Percentiles rank a stretch among this genome's conserved stretches.
Evolutionary conservation across 1,140 invertebrate species (phyloP).

Genomic region (Lepidurus apus): DNA sequence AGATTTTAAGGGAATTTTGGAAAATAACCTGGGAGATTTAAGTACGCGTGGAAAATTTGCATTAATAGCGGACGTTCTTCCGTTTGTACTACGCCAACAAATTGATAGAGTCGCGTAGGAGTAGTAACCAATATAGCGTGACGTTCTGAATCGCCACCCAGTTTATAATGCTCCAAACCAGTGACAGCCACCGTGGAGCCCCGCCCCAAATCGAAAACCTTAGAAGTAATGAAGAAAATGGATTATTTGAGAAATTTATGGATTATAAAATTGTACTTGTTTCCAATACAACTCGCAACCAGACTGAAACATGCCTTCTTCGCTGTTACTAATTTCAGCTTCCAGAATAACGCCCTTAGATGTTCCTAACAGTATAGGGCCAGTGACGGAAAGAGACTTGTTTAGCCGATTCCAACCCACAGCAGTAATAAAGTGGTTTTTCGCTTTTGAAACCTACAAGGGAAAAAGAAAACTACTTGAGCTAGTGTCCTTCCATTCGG

Average conservation of each 20-base stretch:
- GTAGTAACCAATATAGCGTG: conserved; percentile 78
- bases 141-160: conserved; percentile 58
- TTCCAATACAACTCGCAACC: conserved; percentile 77
- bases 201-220: conserved; percentile 83
- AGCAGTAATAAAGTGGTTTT: conserved; percentile 79
- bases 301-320: conserved; percentile 71
- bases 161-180: conserved; percentile 73
- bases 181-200: conserved; percentile 69
- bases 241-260: conserved; percentile 6
- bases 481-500: not conserved
- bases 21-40: conserved; percentile 60
- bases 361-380: conserved; percentile 80
- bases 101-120: conserved; percentile 74
- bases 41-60: conserved; percentile 73
- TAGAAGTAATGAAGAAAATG: conserved; percentile 35
- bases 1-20: not conserved
- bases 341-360: conserved; percentile 87
- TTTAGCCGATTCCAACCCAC: conserved; percentile 83
- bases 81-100: conserved; percentile 63
- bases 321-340: conserved; percentile 72
- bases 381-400: conserved; percentile 53
- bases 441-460: conserved; percentile 55
- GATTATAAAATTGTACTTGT: conserved; percentile 57
- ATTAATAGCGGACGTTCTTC: conserved; percentile 75
- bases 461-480: conserved; percentile 34